Conservation (phyloP, 2,888 invertebrate species). For the Pheosia gnoma region DNA sequence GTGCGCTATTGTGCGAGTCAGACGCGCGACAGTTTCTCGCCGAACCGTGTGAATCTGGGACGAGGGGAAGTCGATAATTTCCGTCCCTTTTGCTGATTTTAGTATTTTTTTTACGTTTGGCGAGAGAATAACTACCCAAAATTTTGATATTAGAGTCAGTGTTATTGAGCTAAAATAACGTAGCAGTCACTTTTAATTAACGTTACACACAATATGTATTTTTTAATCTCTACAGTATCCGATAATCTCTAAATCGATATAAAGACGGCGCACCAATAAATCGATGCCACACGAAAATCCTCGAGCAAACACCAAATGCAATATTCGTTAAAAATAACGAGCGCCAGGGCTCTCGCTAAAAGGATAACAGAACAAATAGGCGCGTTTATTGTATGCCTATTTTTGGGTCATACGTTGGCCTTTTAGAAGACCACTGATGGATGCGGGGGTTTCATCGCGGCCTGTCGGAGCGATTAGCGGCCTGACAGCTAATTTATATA, state of each 20-base stretch:
- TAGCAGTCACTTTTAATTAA: not conserved
- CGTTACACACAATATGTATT: not conserved
- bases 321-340: constrained; percentile 56
- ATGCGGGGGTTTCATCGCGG: constrained; percentile 82
- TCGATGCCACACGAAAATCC: constrained; percentile 47
- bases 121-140: not conserved
- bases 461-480: constrained; percentile 81
- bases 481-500: constrained; percentile 83
- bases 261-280: constrained; percentile 31
- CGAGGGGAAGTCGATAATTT: constrained; percentile 61
- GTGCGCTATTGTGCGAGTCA: constrained; percentile 70
- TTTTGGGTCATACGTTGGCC: constrained; percentile 67
- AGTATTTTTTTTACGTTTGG: constrained; percentile 29
- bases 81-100: constrained; percentile 55
- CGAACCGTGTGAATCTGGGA: constrained; percentile 73
- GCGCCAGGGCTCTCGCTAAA: constrained; percentile 43
- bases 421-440: constrained; percentile 78
- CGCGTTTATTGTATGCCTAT: constrained; percentile 73
- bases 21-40: constrained; percentile 66
- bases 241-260: constrained; percentile 30
- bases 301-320: constrained; percentile 55
- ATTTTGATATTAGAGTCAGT: not conserved
- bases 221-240: not conserved
- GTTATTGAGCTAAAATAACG: not conserved
- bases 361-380: constrained; percentile 63